Base-by-base conservation (phyloP, 1,140 invertebrate genomes). In the Eriosoma lanigerum region DNA sequence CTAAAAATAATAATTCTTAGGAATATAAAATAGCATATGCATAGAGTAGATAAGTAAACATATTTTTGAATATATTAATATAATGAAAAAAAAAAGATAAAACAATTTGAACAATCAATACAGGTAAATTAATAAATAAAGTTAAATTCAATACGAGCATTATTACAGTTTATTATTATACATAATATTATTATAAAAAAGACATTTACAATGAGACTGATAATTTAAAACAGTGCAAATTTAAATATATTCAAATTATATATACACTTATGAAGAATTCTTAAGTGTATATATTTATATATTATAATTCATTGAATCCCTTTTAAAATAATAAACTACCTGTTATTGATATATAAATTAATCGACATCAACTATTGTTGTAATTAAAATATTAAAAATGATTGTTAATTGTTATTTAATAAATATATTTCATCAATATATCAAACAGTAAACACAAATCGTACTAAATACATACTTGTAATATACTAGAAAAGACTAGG, bases 401-500 rank as follows among this genome's bases (percentile, higher is more conserved):
- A 32, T 52, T 29, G 48, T 73, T 54, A 73, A 73, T 29, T 32
- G 17, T 72, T 72, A 73, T 73, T 44, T 21, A 68, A 29, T 54
- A 29, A 54, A 73, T 73, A 24, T 73, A 54, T 73, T 72, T 29
- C 24, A 73, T 54, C 1, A 32, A 54, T 15, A 24, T 76, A 38
- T 56, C 15, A 17, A 60, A 44, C 54, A 76, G 48, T 21, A 19
- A 58, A 50, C 68, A 56, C 73, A 58, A 58, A 58, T 46, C 44
- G 10, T 38, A 60, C n/a, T 78, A 78, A 38, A 46, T 62, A 48
- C 54, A 78, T 62, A 44, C 10, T 26, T 46, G 32, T 26, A 48
- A 4, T 60, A 62, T 24, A 46, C 29, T 44, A 60, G 17, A 60
- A 62, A 48, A 44, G 38, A 78, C 75, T 78, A 78, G 56, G 75